These are phyloP conservation scores for Hydrozoanthus tunicans DNA, from an alignment of 64 coral and sea anemone species.

Conservation along the genomic window DNA sequence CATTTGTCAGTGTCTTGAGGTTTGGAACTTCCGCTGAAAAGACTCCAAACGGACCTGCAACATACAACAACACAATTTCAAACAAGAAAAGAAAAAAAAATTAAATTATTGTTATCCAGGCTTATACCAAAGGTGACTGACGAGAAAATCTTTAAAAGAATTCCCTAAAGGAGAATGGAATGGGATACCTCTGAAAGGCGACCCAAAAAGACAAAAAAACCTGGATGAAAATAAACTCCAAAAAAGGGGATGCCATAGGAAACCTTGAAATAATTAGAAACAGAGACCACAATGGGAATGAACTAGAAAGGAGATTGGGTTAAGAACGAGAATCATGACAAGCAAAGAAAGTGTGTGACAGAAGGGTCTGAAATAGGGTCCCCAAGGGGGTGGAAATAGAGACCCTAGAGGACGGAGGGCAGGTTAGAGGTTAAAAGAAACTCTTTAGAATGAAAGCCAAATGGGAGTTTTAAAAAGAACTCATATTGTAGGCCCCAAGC, in stretches of 20 bases:
- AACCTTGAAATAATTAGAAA: too few species aligned
- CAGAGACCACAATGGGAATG: background rate
- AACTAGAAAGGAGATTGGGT: background rate
- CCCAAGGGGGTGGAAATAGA: too few species aligned
- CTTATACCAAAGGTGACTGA: too few species aligned
- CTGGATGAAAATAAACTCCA: background rate
- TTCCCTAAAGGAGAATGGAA: background rate
- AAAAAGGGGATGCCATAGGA: background rate
- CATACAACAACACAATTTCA: background rate
- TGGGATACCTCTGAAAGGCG: background rate
- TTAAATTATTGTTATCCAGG: too few species aligned
- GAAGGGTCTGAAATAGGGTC: too few species aligned
- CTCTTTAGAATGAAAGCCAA: too few species aligned
- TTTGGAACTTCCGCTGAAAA: conserved; percentile 66
- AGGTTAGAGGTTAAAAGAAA: too few species aligned
- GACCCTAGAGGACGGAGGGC: too few species aligned
- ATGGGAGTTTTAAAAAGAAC: too few species aligned
- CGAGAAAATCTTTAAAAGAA: background rate
- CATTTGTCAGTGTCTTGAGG: conserved; percentile 76
- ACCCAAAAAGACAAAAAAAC: background rate
- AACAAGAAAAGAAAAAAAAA: background rate
- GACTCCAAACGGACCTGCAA: conserved; percentile 77
- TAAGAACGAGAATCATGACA: too few species aligned
- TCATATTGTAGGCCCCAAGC: too few species aligned
- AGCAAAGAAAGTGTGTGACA: too few species aligned